Evolutionary conservation across 1,140 invertebrate genomes (phyloP), one percentile per base, ranked within the genome.

Genomic region (Mya arenaria): DNA sequence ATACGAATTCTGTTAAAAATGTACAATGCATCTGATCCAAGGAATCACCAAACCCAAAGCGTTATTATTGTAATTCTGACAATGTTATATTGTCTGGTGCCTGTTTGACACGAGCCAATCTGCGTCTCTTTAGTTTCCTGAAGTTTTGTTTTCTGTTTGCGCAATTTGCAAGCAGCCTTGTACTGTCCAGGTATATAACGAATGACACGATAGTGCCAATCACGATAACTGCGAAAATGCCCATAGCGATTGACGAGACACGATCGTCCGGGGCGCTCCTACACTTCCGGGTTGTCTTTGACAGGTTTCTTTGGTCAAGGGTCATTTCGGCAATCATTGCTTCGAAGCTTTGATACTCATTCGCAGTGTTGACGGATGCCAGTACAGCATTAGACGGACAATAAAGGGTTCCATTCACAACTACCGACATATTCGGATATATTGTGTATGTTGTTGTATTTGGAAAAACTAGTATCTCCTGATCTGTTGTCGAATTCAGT

Each of bases 181-280:
- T 55, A 23, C 69, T 56, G 52, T 72, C 69, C 0, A 72, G 32
- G n/a, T 56, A 72, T n/a, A 72, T 55, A 58, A 72, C 19, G 17
- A 72, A 58, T 36, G 69, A 48, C 3, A 72, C 34, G 17, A 23
- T 2, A 36, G 69, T 25, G 2, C 56, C 32, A 15, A 72, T 56
- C 1, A 56, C 17, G 0, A 58, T 23, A 8, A 72, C 39, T 3
- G 32, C 69, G 0, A 72, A 6, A 19, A 55, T 72, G 8, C 69
- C 69, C 30, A 72, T 1, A 10, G 69, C 58, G 8, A 37, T 23
- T 19, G 69, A 30, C 5, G 69, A 72, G 4, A 55, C 8, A 6
- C 69, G 44, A 10, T 55, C 23, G 34, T 72, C 69, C 1, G 3
- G 36, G 4, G 69, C 69, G 28, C 69, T 72, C 28, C 25, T 19